A percentile compares a stretch with the other conserved stretches of the same genome.
These are phyloP conservation scores for Motacilla tschutschensis DNA, from an alignment of 2,113 vertebrate species.

Conservation along the genomic window DNA sequence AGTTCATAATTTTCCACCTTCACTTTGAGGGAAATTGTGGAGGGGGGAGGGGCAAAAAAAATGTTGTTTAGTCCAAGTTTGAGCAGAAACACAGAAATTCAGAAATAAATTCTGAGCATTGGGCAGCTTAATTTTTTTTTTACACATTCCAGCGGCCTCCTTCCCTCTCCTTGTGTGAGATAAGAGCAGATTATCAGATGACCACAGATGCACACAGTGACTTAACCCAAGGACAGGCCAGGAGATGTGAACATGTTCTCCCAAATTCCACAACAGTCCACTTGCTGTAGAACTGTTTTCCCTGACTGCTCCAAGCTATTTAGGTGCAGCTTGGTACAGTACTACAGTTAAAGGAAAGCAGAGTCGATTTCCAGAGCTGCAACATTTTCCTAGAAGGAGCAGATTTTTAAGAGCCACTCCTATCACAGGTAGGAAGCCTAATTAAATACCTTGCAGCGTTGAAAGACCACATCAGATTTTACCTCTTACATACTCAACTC, in stretches of 20 bases:
- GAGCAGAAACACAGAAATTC: background rate
- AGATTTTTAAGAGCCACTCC: background rate
- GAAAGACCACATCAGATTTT: background rate
- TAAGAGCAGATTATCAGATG: background rate
- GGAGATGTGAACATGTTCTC: background rate
- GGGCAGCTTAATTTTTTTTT: background rate
- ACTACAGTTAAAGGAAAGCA: background rate
- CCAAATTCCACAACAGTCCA: background rate
- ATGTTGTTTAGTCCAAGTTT: background rate
- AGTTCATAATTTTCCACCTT: background rate
- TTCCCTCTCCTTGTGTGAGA: background rate
- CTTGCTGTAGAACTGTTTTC: background rate
- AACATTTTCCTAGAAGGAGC: background rate
- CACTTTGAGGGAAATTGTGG: fast-evolving
- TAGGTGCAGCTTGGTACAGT: background rate
- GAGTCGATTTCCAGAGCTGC: background rate
- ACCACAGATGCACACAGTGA: background rate
- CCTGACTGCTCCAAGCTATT: background rate
- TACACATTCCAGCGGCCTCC: background rate
- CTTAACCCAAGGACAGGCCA: background rate
- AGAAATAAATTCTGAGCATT: background rate
- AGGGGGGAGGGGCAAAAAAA: background rate
- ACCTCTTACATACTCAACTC: background rate
- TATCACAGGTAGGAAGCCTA: background rate
- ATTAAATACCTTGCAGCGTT: background rate